Conservation (phyloP, 2,113 vertebrate species). For the Phaethornis superciliosus region DNA sequence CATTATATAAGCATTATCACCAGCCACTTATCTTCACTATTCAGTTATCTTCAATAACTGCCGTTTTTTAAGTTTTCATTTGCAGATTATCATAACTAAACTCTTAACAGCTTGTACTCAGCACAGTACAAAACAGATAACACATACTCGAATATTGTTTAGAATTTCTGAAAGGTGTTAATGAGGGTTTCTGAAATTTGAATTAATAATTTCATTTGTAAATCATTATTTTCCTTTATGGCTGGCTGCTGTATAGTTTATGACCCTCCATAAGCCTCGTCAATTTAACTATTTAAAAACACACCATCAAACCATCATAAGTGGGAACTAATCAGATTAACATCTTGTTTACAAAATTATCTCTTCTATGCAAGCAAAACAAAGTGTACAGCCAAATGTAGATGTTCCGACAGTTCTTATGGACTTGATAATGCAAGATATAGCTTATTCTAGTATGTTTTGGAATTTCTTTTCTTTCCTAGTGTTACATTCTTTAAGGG, state of each 20-base stretch:
- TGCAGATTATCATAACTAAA: constrained; percentile 15
- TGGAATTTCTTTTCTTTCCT: neutral
- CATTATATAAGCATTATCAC: neutral
- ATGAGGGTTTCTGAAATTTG: constrained; percentile 58
- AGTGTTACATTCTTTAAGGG: neutral
- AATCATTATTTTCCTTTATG: constrained; percentile 65
- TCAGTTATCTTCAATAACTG: neutral
- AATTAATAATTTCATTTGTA: constrained; percentile 45
- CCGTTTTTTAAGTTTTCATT: constrained; percentile 20
- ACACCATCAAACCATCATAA: constrained; percentile 52
- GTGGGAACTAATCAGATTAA: constrained; percentile 63
- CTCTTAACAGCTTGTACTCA: neutral
- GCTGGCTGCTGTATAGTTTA: constrained; percentile 65
- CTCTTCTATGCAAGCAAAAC: constrained; percentile 49
- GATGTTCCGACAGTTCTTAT: neutral
- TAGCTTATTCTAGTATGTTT: neutral
- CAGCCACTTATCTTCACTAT: neutral
- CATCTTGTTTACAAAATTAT: constrained; percentile 61
- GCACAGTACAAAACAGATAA: neutral
- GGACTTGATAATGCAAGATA: neutral
- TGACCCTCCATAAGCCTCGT: constrained; percentile 62
- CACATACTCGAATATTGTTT: neutral
- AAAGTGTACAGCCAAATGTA: constrained; percentile 36
- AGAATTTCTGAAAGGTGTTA: constrained; percentile 54
- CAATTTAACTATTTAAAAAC: constrained; percentile 70